Evolutionary conservation across 2,888 invertebrate genomes (phyloP), one percentile per base, ranked within the genome.

Genomic region (Pristionchus mayeri): DNA sequence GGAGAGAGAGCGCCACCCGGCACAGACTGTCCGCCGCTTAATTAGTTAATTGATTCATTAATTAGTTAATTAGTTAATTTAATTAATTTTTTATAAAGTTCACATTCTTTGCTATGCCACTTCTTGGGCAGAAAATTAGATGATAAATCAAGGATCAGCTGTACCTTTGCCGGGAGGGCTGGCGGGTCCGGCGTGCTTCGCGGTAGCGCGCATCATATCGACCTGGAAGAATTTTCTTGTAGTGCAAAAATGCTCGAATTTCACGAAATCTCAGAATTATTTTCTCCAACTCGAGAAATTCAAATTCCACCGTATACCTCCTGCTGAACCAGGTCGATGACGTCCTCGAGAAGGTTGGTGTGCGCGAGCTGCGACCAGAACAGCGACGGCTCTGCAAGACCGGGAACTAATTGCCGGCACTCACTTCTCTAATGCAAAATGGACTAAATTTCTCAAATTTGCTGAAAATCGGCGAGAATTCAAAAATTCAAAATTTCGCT

Each of bases 341-440:
- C 85, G 34, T 90, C 90, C n/a, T 92, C 91, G 60, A 91, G 57
- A 30, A 92, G 78, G n/a, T 89, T 89, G 63, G 88, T 37, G 16
- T 89, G 87, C 11, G 86, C 85, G 89, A 91, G 90, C 80, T 88
- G 87, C 9, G 86, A 80, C 92, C 91, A 91, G 84, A 91, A 91
- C 18, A 85, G 54, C 3, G 67, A 40, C 13, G 91, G 89, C 63
- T 90, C 91, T 90, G 83, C 11, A 90, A 48, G 34, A 48, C 50
- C 76, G 50, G 0, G 27, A 18, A 7, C 24, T 24, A 16, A 27
- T 48, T 27, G 27, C 9, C 13, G 44, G 24, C 48, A 9, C 30
- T 48, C 1, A 13, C 27, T n/a, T 16, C 37, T 27, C 13, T 50
- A 44, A 21, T 76, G 44, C 30, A 76, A 24, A 76, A 48, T 44